Base-by-base conservation (phyloP, 2,113 vertebrate genomes). In the Crotalus viridis region DNA sequence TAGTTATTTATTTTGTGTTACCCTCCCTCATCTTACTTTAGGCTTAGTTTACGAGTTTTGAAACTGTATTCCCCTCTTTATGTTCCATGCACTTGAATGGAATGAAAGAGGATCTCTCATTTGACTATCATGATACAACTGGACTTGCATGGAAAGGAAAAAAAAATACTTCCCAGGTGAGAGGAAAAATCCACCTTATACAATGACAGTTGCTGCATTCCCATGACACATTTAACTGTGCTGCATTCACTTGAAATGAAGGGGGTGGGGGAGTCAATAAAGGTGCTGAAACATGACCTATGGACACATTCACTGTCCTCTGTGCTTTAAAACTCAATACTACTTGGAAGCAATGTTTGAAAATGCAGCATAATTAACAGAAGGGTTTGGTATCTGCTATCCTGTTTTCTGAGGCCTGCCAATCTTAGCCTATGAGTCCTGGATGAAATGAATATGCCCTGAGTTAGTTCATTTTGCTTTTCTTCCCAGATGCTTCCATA, bases 111-210 rank as follows among this genome's bases (percentile, higher is more conserved):
- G 48, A 87, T 24, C 39, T 86, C 21, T 48, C 46, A 2, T 86
- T 46, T 22, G 43, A 86, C 85, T 87, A 26, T 24, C 24, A 93
- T 0, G 0, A 0, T 2, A 55, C n/a, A 3, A 43, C 15, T 89
- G 52, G 22, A 64, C 0, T 0, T 2, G 28, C 19, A 61, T 1
- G 56, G 48, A 24, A 10, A 48, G n/a, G 10, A 26, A 0, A 5
- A 21, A 54, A 54, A 2, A 93, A 55, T 10, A 93, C 1, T 26
- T 87, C 86, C 86, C 51, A 87, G 86, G 26, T 22, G 26, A 87
- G 26, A 87, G 15, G 28, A 28, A 87, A 52, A 52, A 87, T 22
- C 24, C 12, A 87, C 51, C 12, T 28, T 26, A 54, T 3, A 87
- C 22, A 28, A 48, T 46, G 85, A 28, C 46, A 6, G 10, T 87